These are phyloP conservation scores for Molorchus minor DNA, from an alignment of 2,888 invertebrate species.

Conservation along the genomic window DNA sequence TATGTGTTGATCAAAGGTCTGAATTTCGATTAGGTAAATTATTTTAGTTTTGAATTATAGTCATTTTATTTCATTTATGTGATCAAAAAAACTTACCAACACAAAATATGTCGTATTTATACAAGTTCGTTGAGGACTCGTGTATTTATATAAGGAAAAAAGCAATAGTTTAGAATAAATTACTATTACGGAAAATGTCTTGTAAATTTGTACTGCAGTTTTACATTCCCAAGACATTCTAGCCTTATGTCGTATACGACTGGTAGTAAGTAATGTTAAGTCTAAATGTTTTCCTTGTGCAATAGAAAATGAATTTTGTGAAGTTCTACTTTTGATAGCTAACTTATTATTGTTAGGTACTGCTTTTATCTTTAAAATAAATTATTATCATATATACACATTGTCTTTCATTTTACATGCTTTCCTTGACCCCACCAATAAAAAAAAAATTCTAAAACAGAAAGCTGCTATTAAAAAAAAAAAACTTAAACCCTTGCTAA, in stretches of 20 bases:
- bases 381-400: slow-evolving; percentile 46
- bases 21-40: not conserved
- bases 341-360: slow-evolving; percentile 59
- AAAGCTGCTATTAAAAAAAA: not conserved
- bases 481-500: too few species aligned
- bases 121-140: slow-evolving; percentile 25
- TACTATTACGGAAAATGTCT: slow-evolving; percentile 34
- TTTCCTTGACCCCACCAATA: not conserved
- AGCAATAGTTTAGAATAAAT: slow-evolving; percentile 39
- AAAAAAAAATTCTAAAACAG: not conserved
- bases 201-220: slow-evolving; percentile 24
- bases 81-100: slow-evolving; percentile 19
- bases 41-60: not conserved
- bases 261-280: slow-evolving; percentile 53
- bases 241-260: slow-evolving; percentile 62
- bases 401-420: slow-evolving; percentile 22
- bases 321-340: slow-evolving; percentile 55
- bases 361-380: slow-evolving; percentile 59
- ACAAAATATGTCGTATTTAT: slow-evolving; percentile 33
- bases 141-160: slow-evolving; percentile 26
- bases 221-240: slow-evolving; percentile 53
- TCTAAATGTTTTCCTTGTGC: slow-evolving; percentile 56
- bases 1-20: slow-evolving; percentile 31
- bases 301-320: slow-evolving; percentile 54
- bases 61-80: not conserved